A percentile compares a stretch with the other conserved stretches of the same genome.
These are phyloP conservation scores for Grammomys surdaster DNA, from an alignment of 2,113 vertebrate genomes.

Conservation along the genomic window DNA sequence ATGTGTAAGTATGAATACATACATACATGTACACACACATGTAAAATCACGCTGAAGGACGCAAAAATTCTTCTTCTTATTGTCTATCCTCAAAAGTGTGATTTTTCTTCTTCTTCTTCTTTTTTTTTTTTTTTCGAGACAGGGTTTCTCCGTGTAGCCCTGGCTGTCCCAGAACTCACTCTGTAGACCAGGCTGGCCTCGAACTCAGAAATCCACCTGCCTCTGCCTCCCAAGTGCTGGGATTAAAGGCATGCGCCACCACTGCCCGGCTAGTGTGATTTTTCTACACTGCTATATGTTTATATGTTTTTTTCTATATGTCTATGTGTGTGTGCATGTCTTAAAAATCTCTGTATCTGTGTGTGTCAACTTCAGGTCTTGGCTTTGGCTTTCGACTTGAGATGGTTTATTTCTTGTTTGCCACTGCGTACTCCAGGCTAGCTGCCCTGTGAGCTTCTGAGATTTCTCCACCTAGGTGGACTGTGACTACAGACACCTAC, in stretches of 20 bases:
- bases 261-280: neutral
- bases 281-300: constrained; percentile 15
- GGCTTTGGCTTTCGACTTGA: neutral
- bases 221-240: too few species aligned
- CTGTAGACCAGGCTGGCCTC: too few species aligned
- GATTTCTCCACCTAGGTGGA: neutral
- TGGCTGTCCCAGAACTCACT: too few species aligned
- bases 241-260: too few species aligned
- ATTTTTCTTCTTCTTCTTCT: too few species aligned
- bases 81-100: neutral
- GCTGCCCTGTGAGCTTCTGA: neutral
- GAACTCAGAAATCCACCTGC: too few species aligned
- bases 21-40: neutral
- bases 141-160: too few species aligned
- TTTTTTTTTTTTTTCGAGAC: too few species aligned
- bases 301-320: neutral
- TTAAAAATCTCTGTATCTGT: too few species aligned
- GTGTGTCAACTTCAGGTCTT: neutral
- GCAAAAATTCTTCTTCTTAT: neutral
- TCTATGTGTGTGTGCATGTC: neutral
- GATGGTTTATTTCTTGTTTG: neutral
- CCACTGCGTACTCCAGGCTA: neutral
- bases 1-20: neutral
- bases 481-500: neutral
- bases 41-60: neutral